phyloP scores from a whole-genome alignment of 2,888 invertebrate species.

The Polyploca ridens region DNA sequence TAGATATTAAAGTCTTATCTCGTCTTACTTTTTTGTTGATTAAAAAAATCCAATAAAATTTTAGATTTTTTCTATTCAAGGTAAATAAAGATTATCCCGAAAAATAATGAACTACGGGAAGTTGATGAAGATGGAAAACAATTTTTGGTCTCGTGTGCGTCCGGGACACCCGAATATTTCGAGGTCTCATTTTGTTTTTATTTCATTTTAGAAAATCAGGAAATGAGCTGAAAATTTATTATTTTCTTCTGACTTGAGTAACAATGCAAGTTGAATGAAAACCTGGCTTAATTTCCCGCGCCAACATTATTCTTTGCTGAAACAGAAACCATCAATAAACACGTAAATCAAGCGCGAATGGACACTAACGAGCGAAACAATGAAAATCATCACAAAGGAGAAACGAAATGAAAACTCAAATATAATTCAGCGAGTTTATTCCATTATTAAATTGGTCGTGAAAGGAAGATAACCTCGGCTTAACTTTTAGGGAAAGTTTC shows the following conservation, averaged over 20 bases:
- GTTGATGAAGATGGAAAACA: no score
- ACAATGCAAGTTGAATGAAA: neutral
- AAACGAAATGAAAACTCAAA: constrained; percentile 62
- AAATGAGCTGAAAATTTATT: no score
- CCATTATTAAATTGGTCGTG: constrained; percentile 81
- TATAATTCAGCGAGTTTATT: constrained; percentile 70
- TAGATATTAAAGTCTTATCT: no score
- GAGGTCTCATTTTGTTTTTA: no score
- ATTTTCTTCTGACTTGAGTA: neutral
- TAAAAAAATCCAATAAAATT: no score
- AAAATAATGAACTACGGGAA: no score
- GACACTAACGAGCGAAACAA: constrained; percentile 36
- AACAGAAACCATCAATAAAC: constrained; percentile 1
- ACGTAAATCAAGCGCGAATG: constrained; percentile 31
- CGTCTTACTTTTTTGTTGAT: no score
- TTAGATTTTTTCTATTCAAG: no score
- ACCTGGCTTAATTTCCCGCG: neutral
- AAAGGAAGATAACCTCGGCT: constrained; percentile 71
- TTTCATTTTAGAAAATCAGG: no score
- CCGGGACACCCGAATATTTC: no score
- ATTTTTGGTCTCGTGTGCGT: no score
- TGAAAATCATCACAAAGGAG: constrained; percentile 39
- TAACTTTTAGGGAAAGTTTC: constrained; percentile 48
- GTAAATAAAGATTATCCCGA: no score
- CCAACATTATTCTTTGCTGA: neutral